Evolutionary conservation across 2,797 vertebrate species (phyloP).

Genomic region (Argentina silus): DNA sequence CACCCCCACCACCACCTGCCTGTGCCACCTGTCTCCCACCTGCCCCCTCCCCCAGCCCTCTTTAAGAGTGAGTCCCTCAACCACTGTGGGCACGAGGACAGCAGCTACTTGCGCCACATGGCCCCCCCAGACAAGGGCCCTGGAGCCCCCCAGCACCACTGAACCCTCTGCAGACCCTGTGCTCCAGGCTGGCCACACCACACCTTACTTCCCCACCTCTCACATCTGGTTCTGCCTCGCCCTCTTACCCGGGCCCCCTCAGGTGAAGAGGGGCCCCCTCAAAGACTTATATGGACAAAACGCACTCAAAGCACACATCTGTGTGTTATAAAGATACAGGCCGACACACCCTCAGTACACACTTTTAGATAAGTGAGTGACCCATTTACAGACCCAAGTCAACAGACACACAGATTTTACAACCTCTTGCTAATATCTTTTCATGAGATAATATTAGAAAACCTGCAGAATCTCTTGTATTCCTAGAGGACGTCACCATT

Average conservation of each 20-base stretch:
- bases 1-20: conserved; percentile 83
- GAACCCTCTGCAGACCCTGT: conserved; percentile 50
- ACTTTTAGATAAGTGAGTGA: conserved; percentile 39
- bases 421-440: conserved; percentile 25
- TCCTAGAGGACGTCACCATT: conserved; percentile 14
- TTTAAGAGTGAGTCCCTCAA: conserved; percentile 97
- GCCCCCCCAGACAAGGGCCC: conserved; percentile 82
- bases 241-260: conserved; percentile 27
- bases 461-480: conserved; percentile 18
- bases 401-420: conserved; percentile 45
- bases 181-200: conserved; percentile 37
- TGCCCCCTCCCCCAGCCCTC: conserved; percentile 92
- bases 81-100: conserved; percentile 91
- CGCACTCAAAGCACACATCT: conserved; percentile 31
- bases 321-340: conserved; percentile 20
- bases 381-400: conserved; percentile 32
- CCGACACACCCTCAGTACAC: conserved; percentile 30
- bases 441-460: conserved; percentile 34
- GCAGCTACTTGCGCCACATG: conserved; percentile 89
- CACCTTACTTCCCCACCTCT: conserved; percentile 39
- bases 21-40: conserved; percentile 84
- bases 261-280: conserved; percentile 25
- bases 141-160: conserved; percentile 87
- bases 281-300: conserved; percentile 28
- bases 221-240: conserved; percentile 40